phyloP scores from a whole-genome alignment of 2,113 vertebrate genomes.

The Phyllopteryx taeniolatus region DNA sequence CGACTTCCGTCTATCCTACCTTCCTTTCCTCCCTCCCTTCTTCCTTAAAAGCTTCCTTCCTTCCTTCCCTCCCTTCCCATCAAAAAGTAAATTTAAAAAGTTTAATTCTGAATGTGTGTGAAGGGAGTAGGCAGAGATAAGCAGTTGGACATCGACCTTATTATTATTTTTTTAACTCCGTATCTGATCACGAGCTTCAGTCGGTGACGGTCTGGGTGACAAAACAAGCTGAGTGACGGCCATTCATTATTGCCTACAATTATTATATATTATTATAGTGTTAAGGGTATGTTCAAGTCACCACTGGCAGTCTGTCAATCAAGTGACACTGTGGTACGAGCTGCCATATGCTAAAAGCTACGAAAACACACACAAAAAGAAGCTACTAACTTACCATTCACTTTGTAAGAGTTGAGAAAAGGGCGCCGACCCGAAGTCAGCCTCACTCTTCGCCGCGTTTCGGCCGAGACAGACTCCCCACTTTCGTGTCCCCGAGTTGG shows the following conservation, averaged over 20 bases:
- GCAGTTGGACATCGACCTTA: not conserved
- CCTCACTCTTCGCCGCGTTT: not conserved
- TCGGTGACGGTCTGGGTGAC: not conserved
- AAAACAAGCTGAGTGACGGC: not conserved
- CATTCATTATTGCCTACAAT: not conserved
- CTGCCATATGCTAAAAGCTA: constrained; percentile 51
- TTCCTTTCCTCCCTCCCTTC: not conserved
- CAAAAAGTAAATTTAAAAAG: too few species aligned
- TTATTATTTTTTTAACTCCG: too few species aligned
- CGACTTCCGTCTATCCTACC: not conserved
- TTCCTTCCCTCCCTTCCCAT: too few species aligned
- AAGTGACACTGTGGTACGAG: constrained; percentile 23
- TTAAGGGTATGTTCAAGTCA: not conserved
- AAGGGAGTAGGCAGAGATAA: not conserved
- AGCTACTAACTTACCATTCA: constrained; percentile 59
- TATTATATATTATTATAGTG: not conserved
- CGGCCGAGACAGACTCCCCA: not conserved
- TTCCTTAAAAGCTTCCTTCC: too few species aligned
- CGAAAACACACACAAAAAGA: constrained; percentile 45
- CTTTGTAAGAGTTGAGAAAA: constrained; percentile 25
- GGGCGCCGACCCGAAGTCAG: constrained; percentile 21
- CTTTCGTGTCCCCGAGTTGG: not conserved
- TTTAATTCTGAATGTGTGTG: not conserved
- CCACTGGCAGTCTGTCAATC: not conserved
- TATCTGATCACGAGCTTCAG: not conserved